Percentiles rank a stretch among this genome's conserved stretches.
Evolutionary conservation across 2,888 invertebrate genomes (phyloP).

Genomic region (Chalcis sispes): DNA sequence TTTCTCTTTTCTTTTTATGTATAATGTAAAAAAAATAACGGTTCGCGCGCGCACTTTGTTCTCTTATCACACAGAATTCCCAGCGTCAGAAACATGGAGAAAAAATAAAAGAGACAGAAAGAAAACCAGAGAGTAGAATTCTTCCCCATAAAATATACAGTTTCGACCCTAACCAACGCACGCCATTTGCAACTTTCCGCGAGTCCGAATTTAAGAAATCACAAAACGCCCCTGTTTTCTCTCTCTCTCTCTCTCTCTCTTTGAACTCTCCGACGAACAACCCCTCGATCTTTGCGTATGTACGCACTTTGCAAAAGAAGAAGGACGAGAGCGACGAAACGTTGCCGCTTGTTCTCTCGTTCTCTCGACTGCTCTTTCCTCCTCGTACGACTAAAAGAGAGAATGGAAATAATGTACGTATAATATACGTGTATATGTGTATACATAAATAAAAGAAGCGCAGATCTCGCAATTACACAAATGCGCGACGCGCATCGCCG

Average conservation of each 20-base stretch:
- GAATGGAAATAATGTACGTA: background rate
- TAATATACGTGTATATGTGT: too few species aligned
- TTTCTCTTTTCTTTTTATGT: constrained; percentile 40
- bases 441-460: constrained; percentile 9
- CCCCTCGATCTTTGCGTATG: background rate
- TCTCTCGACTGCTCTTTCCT: too few species aligned
- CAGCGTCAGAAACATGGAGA: constrained; percentile 18
- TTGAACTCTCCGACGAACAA: constrained; percentile 23
- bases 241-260: constrained; percentile 15
- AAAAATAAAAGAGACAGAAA: background rate
- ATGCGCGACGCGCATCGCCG: constrained; percentile 47
- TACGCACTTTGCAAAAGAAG: constrained; percentile 13
- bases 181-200: background rate
- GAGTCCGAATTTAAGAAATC: constrained; percentile 55
- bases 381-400: background rate
- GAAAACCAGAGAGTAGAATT: background rate
- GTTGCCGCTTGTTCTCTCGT: too few species aligned
- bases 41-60: constrained; percentile 46
- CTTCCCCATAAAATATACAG: constrained; percentile 5
- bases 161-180: background rate
- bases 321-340: background rate
- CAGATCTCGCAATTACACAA: constrained; percentile 51
- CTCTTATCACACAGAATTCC: constrained; percentile 42
- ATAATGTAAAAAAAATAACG: constrained; percentile 46
- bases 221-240: constrained; percentile 21